These are phyloP conservation scores for Rallus limicola DNA, from an alignment of 2,113 vertebrate species.

Conservation along the genomic window DNA sequence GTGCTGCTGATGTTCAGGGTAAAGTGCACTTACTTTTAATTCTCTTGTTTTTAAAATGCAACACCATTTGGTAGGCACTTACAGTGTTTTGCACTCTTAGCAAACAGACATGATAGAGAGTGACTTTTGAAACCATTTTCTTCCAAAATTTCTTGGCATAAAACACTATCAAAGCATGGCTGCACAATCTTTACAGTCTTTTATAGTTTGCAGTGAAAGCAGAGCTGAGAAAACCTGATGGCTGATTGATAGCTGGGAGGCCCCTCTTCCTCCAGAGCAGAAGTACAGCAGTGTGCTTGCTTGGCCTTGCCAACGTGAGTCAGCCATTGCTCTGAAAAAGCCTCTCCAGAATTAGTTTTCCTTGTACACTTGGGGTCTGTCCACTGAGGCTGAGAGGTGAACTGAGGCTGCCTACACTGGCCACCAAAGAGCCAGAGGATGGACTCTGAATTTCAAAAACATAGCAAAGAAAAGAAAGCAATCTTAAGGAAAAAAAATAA, in stretches of 20 bases:
- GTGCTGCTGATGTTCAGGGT: neutral
- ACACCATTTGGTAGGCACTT: fast-evolving
- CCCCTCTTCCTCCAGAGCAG: neutral
- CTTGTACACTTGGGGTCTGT: neutral
- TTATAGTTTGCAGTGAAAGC: neutral
- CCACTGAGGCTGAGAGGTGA: neutral
- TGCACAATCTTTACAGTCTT: neutral
- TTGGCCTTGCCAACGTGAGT: neutral
- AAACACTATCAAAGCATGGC: neutral
- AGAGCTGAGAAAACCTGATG: neutral
- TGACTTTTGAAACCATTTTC: neutral
- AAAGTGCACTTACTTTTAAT: neutral
- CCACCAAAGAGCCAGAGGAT: neutral
- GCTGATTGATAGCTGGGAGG: neutral
- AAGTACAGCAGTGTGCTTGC: neutral
- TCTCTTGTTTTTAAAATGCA: neutral
- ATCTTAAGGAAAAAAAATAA: neutral
- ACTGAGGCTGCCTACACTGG: neutral
- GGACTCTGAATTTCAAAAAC: neutral
- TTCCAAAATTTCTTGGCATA: neutral
- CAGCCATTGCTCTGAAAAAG: neutral
- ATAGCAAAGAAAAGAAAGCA: neutral
- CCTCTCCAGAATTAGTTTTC: neutral
- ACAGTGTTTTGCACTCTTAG: neutral
- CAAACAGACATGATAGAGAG: neutral